phyloP scores from a whole-genome alignment of 2,888 invertebrate species.

The Sarcophaga rosellei region DNA sequence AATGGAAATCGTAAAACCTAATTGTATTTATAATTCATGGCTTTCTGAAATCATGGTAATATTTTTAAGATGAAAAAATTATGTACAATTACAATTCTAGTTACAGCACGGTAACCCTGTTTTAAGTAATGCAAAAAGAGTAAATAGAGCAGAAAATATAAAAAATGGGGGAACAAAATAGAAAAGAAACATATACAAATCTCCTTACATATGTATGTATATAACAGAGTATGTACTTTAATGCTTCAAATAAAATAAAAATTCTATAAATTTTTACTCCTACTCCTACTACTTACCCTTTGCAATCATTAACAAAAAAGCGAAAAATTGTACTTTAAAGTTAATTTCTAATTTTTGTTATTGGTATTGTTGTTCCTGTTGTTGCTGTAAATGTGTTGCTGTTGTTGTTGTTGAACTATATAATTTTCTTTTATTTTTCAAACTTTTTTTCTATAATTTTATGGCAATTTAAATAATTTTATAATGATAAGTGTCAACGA shows the following conservation, averaged over 20 bases:
- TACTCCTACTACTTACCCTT: slow-evolving; percentile 19
- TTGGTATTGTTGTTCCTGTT: slow-evolving; percentile 12
- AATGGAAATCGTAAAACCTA: too few species aligned
- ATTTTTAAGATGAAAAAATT: too few species aligned
- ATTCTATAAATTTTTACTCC: slow-evolving; percentile 51
- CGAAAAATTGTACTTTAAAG: slow-evolving; percentile 33
- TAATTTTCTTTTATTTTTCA: slow-evolving; percentile 1
- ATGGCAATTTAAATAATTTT: slow-evolving; percentile 56
- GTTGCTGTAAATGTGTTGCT: slow-evolving; percentile 28
- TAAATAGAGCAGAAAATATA: slow-evolving; percentile 41
- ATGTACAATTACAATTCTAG: too few species aligned
- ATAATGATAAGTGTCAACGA: slow-evolving; percentile 66
- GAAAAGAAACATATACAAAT: not conserved
- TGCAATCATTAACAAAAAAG: slow-evolving; percentile 10
- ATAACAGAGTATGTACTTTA: not conserved
- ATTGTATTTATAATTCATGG: too few species aligned
- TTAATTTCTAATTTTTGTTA: slow-evolving; percentile 51
- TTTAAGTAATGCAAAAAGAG: slow-evolving; percentile 23
- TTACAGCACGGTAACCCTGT: slow-evolving; percentile 29
- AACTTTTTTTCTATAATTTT: slow-evolving; percentile 36
- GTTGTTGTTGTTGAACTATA: slow-evolving; percentile 11
- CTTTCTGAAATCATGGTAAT: too few species aligned
- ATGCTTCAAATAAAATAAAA: slow-evolving; percentile 28
- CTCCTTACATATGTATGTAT: too few species aligned
- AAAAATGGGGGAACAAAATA: slow-evolving; percentile 19